These are phyloP conservation scores for Teleopsis dalmanni DNA, from an alignment of 1,140 invertebrate genomes.

Conservation along the genomic window DNA sequence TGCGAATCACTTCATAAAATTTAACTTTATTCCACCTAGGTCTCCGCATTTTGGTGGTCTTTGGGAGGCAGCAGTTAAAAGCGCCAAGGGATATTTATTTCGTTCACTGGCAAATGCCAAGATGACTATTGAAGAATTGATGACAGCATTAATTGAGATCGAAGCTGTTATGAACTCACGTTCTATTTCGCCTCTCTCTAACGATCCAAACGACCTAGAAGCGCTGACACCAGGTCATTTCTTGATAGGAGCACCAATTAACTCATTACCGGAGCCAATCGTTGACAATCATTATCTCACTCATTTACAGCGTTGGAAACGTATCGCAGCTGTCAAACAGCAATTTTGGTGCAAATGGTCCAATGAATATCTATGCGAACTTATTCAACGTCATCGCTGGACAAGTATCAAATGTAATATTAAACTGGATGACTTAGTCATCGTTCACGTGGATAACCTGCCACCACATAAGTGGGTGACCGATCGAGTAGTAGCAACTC, in stretches of 20 bases:
- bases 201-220: not conserved
- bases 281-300: not conserved
- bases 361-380: too few relatives aligned
- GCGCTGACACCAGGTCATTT: not conserved
- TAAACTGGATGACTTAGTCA: too few relatives aligned
- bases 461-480: too few relatives aligned
- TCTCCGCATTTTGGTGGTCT: not conserved
- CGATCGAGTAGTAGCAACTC: too few relatives aligned
- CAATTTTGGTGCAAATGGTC: too few relatives aligned
- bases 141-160: not conserved
- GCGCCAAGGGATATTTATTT: not conserved
- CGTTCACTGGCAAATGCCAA: not conserved
- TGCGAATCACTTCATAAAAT: not conserved
- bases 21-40: not conserved
- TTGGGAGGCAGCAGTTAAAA: conserved; percentile 3
- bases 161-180: not conserved
- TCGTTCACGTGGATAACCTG: too few relatives aligned
- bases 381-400: too few relatives aligned
- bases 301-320: not conserved
- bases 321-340: not conserved
- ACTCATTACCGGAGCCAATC: not conserved
- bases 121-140: not conserved
- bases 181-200: not conserved
- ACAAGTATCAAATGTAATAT: too few relatives aligned
- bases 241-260: not conserved